Base-by-base conservation (phyloP, 1,140 invertebrate species). In the Aleiodes sp. region DNA sequence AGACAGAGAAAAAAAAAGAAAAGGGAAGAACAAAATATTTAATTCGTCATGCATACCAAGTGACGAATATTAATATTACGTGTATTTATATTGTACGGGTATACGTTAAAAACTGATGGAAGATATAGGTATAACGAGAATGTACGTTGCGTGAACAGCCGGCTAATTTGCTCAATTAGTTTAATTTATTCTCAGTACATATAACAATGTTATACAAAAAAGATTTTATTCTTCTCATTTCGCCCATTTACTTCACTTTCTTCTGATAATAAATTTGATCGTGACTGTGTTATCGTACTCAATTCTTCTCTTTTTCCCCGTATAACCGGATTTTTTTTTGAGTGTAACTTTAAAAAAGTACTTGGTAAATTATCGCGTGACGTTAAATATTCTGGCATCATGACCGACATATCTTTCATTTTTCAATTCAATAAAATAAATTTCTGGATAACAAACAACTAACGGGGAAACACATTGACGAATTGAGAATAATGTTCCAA, bases 111-210 rank as follows among this genome's bases (percentile, higher is more conserved):
- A 52, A 52, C 46, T 24, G 46, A 52, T 52, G 46, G 46, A 16
- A 52, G 46, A 52, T 52, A 21, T 21, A 4, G n/a, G 31, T 52
- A 12, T 19, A 46, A 52, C 46, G 46, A 7, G 46, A 52, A 59
- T 14, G 57, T 57, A 28, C 67, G 35, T 79, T 80, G 78, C 80
- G 77, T 79, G 79, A 83, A 82, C 76, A 75, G 73, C 76, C 70
- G 78, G 75, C 77, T 80, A 82, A 84, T 83, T 84, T 81, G 68
- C 78, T 80, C 81, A 80, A 84, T 84, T 83, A 81, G 78, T 79
- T 83, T 80, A 82, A 84, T 83, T 83, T 79, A 83, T 84, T 83
- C 81, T 68, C 65, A 72, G 78, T 82, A 83, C 77, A 80, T 80
- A 75, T 68, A 73, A 61, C 35, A 63, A 72, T 68, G 72, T 73